Percentiles rank a stretch among this genome's conserved stretches.
These are phyloP conservation scores for Arrhamphus sclerolepis DNA, from an alignment of 2,797 vertebrate genomes.

Conservation along the genomic window DNA sequence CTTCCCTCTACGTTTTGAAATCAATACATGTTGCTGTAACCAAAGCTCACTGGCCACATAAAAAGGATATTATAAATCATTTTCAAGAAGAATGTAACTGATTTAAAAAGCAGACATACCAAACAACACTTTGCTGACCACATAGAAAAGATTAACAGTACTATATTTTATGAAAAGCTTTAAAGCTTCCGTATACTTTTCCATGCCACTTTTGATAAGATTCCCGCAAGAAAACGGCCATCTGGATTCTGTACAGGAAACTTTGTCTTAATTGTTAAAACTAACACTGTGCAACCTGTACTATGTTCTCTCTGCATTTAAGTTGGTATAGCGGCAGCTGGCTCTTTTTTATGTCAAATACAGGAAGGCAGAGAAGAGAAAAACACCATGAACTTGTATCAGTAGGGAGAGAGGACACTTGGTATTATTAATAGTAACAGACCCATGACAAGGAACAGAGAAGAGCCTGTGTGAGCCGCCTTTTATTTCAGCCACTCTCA, in stretches of 20 bases:
- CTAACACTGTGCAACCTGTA: conserved; percentile 76
- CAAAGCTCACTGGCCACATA: conserved; percentile 13
- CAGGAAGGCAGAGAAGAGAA: conserved; percentile 74
- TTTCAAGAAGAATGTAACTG: conserved; percentile 11
- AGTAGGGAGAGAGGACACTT: conserved; percentile 76
- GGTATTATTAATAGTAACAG: conserved; percentile 84
- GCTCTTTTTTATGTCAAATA: conserved; percentile 84
- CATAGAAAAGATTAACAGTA: conserved; percentile 6
- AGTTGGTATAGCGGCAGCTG: conserved; percentile 66
- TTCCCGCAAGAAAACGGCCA: conserved; percentile 55
- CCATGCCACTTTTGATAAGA: conserved; percentile 65
- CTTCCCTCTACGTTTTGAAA: conserved; percentile 18
- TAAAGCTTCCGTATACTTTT: conserved; percentile 55
- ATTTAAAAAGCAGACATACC: neutral
- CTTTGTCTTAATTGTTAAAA: conserved; percentile 79
- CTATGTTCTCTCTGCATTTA: conserved; percentile 69
- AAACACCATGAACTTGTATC: conserved; percentile 78
- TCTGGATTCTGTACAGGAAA: conserved; percentile 81
- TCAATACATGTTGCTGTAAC: conserved; percentile 31
- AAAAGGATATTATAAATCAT: neutral
- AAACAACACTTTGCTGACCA: conserved; percentile 12
- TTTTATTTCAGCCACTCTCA: conserved; percentile 80
- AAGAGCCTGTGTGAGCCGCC: conserved; percentile 78
- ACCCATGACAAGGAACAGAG: conserved; percentile 84
- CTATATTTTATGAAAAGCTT: conserved; percentile 35